Base-by-base conservation (phyloP, 2,797 vertebrate species). In the Hylomyscus alleni region DNA sequence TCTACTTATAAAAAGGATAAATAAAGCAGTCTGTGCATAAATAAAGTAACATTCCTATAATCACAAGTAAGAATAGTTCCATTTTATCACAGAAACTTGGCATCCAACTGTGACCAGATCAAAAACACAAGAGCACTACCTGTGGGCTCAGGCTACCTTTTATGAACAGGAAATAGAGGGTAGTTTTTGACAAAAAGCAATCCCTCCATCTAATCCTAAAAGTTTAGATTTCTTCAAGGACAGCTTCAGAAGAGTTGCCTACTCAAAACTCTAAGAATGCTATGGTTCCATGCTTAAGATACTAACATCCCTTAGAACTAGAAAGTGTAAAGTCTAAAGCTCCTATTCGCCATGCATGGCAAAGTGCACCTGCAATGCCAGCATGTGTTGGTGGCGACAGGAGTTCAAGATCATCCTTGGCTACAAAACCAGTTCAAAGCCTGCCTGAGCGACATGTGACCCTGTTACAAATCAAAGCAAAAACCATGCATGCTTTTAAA, bases 251-350 rank as follows among this genome's bases (percentile, higher is more conserved):
- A 69, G 8, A 47, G 44, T 69, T 40, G 44, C 17, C 65, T 58
- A 58, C 22, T 82, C 62, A 29, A 73, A 14, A 69, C 44, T 56
- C 5, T 58, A 92, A 89, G 22, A 84, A 50, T 12, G 40, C 50
- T 50, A 65, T 47, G 40, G 29, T 67, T 88, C 67, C 50, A 92
- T 90, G 91, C 84, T 90, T 76, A 65, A 86, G 88, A 97, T 77
- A 88, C 2, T 50, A 65, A 54, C 72, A 77, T 47, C 37, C 24
- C 65, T 93, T 50, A 31, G 73, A 93, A 77, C 3, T 73, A 75
- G 17, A 60, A 86, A 81, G 52, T 58, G 72, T 67, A 88, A 93
- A 76, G 52, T 77, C 76, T 75, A 8, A 58, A 76, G 26, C 67
- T 93, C 62, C 52, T 91, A 34, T 24, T 24, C 34, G 11, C 29